Evolutionary conservation across 2,797 vertebrate species (phyloP).

Genomic region (Schizopygopsis pylzovi): DNA sequence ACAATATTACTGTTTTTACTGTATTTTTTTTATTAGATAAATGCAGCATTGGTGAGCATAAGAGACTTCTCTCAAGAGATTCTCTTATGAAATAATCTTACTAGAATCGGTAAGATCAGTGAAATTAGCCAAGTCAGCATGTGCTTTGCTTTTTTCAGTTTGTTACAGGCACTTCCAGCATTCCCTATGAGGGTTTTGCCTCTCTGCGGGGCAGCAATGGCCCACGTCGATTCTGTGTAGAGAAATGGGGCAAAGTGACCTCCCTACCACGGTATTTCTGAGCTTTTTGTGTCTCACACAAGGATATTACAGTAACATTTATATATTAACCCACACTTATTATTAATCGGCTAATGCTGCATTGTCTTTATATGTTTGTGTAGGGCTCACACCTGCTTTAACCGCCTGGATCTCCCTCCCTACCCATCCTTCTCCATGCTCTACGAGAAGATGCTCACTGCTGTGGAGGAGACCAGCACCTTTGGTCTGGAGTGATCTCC

Average conservation of each 20-base stretch:
- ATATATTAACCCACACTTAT: neutral
- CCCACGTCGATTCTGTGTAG: constrained; percentile 94
- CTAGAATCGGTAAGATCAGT: neutral
- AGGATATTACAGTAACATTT: neutral
- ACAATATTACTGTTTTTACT: neutral
- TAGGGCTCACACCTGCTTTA: constrained; percentile 98
- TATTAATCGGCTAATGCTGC: neutral
- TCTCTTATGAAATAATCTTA: neutral
- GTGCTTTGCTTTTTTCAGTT: constrained; percentile 77
- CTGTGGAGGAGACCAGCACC: constrained; percentile 97
- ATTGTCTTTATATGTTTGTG: constrained; percentile 37
- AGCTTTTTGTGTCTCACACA: neutral
- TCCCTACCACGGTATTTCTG: constrained; percentile 89
- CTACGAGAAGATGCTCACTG: constrained; percentile 95
- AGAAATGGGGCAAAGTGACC: constrained; percentile 97
- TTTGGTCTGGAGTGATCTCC: constrained; percentile 90
- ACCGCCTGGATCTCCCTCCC: constrained; percentile 95
- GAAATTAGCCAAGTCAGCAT: neutral
- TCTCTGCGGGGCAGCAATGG: constrained; percentile 95
- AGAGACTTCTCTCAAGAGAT: neutral
- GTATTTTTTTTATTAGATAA: neutral
- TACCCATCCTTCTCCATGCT: constrained; percentile 98
- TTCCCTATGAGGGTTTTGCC: constrained; percentile 97
- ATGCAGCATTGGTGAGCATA: neutral
- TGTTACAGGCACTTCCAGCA: constrained; percentile 96